Evolutionary conservation across 2,113 vertebrate genomes (phyloP).

Genomic region (Stegostoma tigrinum): DNA sequence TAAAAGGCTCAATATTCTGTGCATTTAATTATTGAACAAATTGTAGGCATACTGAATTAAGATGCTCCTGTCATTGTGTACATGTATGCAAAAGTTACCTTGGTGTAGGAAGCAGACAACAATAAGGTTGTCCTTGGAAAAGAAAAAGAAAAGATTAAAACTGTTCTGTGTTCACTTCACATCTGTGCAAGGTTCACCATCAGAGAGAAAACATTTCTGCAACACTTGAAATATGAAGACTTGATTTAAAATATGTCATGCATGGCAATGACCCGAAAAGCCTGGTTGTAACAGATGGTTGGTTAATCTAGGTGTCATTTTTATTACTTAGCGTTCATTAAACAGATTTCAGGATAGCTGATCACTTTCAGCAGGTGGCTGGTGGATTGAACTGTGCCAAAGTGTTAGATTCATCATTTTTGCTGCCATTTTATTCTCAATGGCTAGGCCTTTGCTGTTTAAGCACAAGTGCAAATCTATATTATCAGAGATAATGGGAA

Average conservation of each 20-base stretch:
- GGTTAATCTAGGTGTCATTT: constrained; percentile 35
- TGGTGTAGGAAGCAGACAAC: not conserved
- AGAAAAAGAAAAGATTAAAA: not conserved
- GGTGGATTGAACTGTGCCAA: not conserved
- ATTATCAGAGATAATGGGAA: too few relatives aligned
- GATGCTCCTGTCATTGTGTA: not conserved
- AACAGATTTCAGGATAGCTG: not conserved
- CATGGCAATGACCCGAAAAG: not conserved
- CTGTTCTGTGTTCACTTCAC: not conserved
- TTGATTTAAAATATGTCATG: not conserved
- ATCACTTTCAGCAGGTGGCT: constrained; percentile 8
- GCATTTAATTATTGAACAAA: not conserved
- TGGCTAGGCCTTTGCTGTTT: not conserved
- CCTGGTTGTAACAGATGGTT: not conserved
- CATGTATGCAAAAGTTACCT: not conserved
- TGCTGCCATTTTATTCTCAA: not conserved
- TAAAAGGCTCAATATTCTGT: not conserved
- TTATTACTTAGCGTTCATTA: constrained; percentile 32
- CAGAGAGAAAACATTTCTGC: not conserved
- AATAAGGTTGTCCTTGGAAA: not conserved
- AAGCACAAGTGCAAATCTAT: not conserved
- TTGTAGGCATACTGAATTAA: not conserved
- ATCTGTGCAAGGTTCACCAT: not conserved
- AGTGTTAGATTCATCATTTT: not conserved
- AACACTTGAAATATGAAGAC: too few relatives aligned